A percentile compares a stretch with the other conserved stretches of the same genome.
phyloP scores from a whole-genome alignment of 2,797 vertebrate species.

The Delichon dasypus region DNA sequence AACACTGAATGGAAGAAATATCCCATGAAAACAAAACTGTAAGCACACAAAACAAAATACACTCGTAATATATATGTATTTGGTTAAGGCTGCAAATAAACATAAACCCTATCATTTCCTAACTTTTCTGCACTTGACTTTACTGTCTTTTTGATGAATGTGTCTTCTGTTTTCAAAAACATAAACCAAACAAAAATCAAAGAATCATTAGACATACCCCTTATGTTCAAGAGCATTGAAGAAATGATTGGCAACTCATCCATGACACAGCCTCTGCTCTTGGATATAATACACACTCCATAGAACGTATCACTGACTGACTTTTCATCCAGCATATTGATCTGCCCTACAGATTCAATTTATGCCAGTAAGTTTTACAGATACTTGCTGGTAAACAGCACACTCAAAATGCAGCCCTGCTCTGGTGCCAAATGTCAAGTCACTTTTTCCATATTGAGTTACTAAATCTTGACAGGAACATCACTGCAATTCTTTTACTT shows the following conservation, averaged over 20 bases:
- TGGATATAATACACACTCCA: background rate
- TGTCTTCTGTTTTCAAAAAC: background rate
- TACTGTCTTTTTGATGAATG: background rate
- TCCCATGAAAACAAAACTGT: background rate
- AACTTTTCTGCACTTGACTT: background rate
- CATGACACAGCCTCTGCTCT: background rate
- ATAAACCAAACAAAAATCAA: background rate
- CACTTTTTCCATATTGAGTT: background rate
- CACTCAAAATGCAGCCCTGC: background rate
- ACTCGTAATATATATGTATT: background rate
- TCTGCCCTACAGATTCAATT: background rate
- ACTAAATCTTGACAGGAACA: background rate
- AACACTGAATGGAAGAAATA: background rate
- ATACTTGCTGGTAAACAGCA: background rate
- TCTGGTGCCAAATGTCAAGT: background rate
- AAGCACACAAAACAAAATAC: background rate
- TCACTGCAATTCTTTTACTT: background rate
- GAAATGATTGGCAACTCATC: background rate
- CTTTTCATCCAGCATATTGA: background rate
- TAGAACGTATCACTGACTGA: background rate
- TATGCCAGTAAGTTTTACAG: background rate
- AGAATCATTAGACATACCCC: background rate
- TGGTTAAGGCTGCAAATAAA: background rate
- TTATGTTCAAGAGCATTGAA: background rate
- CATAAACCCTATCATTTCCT: background rate